Base-by-base conservation (phyloP, 2,888 invertebrate genomes). In the Trypoxylon attenuatum region DNA sequence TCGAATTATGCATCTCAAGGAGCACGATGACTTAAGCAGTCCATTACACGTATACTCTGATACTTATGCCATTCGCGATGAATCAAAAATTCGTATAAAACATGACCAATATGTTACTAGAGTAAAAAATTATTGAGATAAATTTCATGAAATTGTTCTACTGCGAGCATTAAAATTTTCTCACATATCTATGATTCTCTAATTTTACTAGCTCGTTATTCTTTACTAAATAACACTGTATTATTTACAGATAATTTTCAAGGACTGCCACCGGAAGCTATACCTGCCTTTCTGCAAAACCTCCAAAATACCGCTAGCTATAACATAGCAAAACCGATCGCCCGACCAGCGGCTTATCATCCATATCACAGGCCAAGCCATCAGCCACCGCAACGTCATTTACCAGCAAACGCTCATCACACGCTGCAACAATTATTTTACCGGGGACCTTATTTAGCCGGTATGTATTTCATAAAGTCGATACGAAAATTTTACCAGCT, bases 241-340 rank as follows among this genome's bases (percentile, higher is more conserved):
- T 21, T 3, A 45, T 42, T 60, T 60, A 3, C 80, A 87, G 87
- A 87, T 54, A 82, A 84, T 62, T 84, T 86, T 72, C 86, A 84
- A 71, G 82, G 83, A n/a, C 77, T 85, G 42, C 82, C 83, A 23
- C 80, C 84, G 19, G 80, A 82, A 52, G 83, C 82, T 42, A 77
- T 86, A 72, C 82, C 87, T 2, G 83, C 82, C 25, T 86, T 86
- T 57, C 79, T 85, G 54, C 86, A 86, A 59, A 86, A 82, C 75
- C 65, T 86, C 39, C 87, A 86, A 61, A 85, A 84, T 57, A 83
- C 84, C 2, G 90, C 89, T 1, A 90, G 90, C 87, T 91, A 91
- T 65, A 90, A 88, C 77, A 92, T 95, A 83, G 94, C 95, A 50
- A 95, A 95, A 88, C 95, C 95, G 10, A 94, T 96, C 81, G 94